phyloP scores from a whole-genome alignment of 1,140 invertebrate genomes.

The Plodia interpunctella region DNA sequence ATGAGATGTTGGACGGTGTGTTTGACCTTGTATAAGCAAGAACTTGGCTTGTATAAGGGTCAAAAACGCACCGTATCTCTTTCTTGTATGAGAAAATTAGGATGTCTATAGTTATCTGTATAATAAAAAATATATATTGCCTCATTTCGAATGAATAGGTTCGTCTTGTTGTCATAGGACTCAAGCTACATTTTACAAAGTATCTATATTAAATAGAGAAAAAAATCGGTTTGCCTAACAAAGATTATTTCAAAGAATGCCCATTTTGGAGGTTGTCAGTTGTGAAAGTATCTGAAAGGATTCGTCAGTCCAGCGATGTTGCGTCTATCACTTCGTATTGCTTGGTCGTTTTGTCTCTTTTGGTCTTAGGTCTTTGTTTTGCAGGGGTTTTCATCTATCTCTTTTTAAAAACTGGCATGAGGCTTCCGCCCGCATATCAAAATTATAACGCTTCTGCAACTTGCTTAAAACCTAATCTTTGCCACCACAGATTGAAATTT shows the following conservation, averaged over 20 bases:
- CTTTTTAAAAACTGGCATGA: neutral
- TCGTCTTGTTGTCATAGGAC: no score
- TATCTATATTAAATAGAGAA: neutral
- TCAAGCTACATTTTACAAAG: no score
- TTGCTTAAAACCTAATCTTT: neutral
- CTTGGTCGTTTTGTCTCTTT: conserved; percentile 22
- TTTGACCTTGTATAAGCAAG: no score
- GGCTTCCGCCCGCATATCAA: neutral
- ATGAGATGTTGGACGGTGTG: no score
- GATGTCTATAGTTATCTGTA: no score
- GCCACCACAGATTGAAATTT: neutral
- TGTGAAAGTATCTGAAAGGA: conserved; percentile 47
- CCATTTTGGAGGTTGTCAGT: conserved; percentile 15
- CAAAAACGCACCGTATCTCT: no score
- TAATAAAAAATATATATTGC: no score
- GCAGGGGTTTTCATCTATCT: conserved; percentile 12
- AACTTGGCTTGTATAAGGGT: no score
- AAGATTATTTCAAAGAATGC: conserved; percentile 12
- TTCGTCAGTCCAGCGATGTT: conserved; percentile 48
- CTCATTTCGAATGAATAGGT: no score
- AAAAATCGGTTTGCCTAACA: neutral
- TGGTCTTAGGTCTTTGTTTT: conserved; percentile 17
- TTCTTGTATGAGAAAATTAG: no score
- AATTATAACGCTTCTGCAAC: conserved; percentile 13
- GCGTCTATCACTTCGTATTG: conserved; percentile 22